Percentiles rank a stretch among this genome's conserved stretches.
Evolutionary conservation across 2,888 invertebrate species (phyloP).

Genomic region (Drosophila mayaguana): DNA sequence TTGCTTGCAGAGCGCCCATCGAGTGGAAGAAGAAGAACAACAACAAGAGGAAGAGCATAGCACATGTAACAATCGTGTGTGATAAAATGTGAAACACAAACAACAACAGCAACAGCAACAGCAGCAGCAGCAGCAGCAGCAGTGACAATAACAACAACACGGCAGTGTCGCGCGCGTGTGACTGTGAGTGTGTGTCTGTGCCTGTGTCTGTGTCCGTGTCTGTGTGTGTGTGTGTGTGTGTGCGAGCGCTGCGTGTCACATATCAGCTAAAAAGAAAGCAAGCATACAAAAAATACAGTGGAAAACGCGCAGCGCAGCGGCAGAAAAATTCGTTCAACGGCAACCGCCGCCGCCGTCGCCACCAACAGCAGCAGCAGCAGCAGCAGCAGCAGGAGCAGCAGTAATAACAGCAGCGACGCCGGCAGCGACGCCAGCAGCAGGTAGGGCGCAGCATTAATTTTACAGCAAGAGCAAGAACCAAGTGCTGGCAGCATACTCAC

Average conservation of each 20-base stretch:
- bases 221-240: slow-evolving; percentile 30
- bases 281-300: slow-evolving; percentile 43
- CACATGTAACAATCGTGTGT: slow-evolving; percentile 35
- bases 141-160: slow-evolving; percentile 36
- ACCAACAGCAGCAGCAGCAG: slow-evolving; percentile 26
- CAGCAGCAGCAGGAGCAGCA: slow-evolving; percentile 22
- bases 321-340: slow-evolving; percentile 30
- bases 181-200: slow-evolving; percentile 28
- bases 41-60: slow-evolving; percentile 15
- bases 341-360: neutral
- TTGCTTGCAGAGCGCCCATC: slow-evolving; percentile 53
- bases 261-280: slow-evolving; percentile 57
- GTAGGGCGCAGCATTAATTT: slow-evolving; percentile 64
- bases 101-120: slow-evolving; percentile 29
- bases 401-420: slow-evolving; percentile 24
- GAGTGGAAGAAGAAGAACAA: slow-evolving; percentile 12
- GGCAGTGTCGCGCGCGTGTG: slow-evolving; percentile 55
- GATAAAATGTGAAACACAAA: slow-evolving; percentile 53
- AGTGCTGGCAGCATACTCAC: slow-evolving; percentile 73
- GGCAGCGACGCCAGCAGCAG: slow-evolving; percentile 65
- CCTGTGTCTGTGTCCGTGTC: slow-evolving; percentile 37
- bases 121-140: slow-evolving; percentile 25
- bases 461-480: slow-evolving; percentile 61
- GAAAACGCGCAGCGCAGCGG: slow-evolving; percentile 39
- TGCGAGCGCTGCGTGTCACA: slow-evolving; percentile 63